phyloP scores from a whole-genome alignment of 2,113 vertebrate genomes.

The Murina feae region DNA sequence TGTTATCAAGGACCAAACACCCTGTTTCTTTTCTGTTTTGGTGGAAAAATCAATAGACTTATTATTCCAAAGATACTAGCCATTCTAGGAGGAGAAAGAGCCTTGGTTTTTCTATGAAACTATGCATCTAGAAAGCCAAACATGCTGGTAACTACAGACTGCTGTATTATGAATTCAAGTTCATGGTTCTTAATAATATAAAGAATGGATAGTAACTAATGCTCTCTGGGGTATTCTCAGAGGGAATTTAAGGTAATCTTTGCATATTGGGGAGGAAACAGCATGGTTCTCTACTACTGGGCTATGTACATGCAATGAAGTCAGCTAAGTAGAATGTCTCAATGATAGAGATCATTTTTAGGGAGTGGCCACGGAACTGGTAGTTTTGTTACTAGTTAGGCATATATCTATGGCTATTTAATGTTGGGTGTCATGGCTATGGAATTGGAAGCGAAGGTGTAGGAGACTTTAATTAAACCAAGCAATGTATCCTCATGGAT shows the following conservation, averaged over 20 bases:
- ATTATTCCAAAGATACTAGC: background rate
- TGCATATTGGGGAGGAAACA: background rate
- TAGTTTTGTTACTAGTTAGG: background rate
- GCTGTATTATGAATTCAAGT: background rate
- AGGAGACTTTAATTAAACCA: background rate
- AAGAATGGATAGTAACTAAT: background rate
- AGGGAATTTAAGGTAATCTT: background rate
- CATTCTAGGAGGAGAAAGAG: background rate
- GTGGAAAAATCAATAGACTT: background rate
- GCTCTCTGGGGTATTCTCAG: background rate
- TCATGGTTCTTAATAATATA: background rate
- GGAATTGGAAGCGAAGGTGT: background rate
- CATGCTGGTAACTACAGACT: background rate
- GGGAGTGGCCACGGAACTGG: background rate
- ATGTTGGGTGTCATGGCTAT: background rate
- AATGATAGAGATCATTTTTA: background rate
- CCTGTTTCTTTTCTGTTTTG: background rate
- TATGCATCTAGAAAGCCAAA: background rate
- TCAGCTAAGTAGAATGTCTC: background rate
- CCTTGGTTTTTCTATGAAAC: background rate
- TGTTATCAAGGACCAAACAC: background rate
- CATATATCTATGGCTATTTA: background rate
- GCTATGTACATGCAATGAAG: background rate
- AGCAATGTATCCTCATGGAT: background rate
- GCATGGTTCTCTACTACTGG: background rate